These are phyloP conservation scores for Scaptomyza graminum DNA, from an alignment of 1,140 invertebrate genomes.

Conservation along the genomic window DNA sequence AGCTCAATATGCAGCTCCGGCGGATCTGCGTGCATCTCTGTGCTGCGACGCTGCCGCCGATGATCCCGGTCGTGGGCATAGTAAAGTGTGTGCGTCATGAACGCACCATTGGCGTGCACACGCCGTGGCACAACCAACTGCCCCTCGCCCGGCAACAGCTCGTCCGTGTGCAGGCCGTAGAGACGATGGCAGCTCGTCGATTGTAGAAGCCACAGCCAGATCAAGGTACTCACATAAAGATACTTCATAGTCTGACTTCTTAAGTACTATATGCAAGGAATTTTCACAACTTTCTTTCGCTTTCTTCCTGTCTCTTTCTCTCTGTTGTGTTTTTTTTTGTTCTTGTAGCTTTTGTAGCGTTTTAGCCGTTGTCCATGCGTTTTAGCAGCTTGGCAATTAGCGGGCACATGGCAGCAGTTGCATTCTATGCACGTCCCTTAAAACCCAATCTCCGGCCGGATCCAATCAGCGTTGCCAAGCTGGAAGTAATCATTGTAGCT, in stretches of 20 bases:
- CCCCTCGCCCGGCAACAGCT: slow-evolving; percentile 84
- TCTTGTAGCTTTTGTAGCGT: slow-evolving; percentile 5
- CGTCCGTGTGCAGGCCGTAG: slow-evolving; percentile 84
- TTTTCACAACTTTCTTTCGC: slow-evolving; percentile 1
- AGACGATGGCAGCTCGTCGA: slow-evolving; percentile 7
- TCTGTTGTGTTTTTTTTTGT: neutral
- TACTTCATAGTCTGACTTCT: slow-evolving; percentile 21
- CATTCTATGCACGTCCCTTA: slow-evolving; percentile 47
- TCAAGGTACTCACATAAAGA: slow-evolving; percentile 34
- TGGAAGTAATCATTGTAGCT: neutral
- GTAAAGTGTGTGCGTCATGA: slow-evolving; percentile 85
- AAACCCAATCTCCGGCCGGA: neutral
- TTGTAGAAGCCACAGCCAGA: slow-evolving; percentile 52
- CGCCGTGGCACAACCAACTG: slow-evolving; percentile 86
- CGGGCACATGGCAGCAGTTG: slow-evolving; percentile 63
- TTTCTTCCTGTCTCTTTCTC: slow-evolving; percentile 5
- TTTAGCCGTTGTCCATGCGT: slow-evolving; percentile 74
- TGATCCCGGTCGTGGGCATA: slow-evolving; percentile 84
- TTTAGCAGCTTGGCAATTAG: slow-evolving; percentile 59
- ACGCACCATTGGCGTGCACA: slow-evolving; percentile 85
- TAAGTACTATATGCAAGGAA: neutral
- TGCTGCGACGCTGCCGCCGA: slow-evolving; percentile 60
- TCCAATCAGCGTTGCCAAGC: slow-evolving; percentile 12
- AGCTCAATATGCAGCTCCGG: slow-evolving; percentile 86
- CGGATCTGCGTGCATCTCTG: neutral